phyloP scores from a whole-genome alignment of 2,888 invertebrate genomes.

The Cheilosia vernalis region DNA sequence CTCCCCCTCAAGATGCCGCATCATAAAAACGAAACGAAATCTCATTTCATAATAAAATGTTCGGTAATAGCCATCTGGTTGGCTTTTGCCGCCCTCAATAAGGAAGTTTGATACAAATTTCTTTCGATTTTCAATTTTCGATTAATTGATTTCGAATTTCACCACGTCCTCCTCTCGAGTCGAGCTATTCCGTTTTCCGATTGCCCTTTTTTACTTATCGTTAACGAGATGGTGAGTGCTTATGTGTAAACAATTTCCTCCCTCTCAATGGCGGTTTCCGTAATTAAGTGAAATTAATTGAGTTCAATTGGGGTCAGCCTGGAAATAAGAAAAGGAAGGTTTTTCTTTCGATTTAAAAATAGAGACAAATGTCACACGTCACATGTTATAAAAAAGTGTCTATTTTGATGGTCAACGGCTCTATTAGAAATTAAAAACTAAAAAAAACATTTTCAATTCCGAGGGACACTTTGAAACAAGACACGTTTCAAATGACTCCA shows the following conservation, averaged over 20 bases:
- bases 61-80: slow-evolving; percentile 20
- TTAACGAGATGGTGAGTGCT: not conserved
- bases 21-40: not conserved
- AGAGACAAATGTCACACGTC: not conserved
- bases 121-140: slow-evolving; percentile 46
- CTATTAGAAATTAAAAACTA: not conserved
- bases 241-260: slow-evolving; percentile 7
- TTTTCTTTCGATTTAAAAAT: not conserved
- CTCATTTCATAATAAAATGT: slow-evolving; percentile 31
- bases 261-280: not conserved
- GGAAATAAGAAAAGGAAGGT: not conserved
- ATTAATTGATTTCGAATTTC: slow-evolving; percentile 40
- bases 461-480: slow-evolving; percentile 10
- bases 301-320: slow-evolving; percentile 40
- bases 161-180: not conserved
- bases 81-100: slow-evolving; percentile 17
- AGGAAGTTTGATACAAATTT: slow-evolving; percentile 23
- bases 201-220: slow-evolving; percentile 2
- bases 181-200: not conserved
- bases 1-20: not conserved
- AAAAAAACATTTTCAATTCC: not conserved
- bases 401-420: not conserved
- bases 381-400: not conserved
- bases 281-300: slow-evolving; percentile 59
- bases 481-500: not conserved